Evolutionary conservation across 1,140 invertebrate genomes (phyloP).

Genomic region (Orchestia grillus): DNA sequence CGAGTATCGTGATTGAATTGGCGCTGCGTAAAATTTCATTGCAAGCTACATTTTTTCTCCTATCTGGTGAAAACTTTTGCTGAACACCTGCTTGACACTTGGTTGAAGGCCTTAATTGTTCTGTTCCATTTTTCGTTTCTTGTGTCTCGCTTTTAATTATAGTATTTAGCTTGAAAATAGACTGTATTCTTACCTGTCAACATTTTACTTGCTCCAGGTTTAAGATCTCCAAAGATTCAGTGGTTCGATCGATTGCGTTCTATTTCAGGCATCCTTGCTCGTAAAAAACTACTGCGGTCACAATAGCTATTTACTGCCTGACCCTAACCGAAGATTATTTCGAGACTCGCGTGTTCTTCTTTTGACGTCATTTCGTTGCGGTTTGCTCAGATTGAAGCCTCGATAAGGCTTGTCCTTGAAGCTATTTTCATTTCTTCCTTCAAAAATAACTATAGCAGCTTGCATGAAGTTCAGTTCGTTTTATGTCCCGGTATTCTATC

Average conservation of each 20-base stretch:
- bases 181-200: not conserved
- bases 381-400: not conserved
- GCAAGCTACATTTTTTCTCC: no score
- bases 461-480: not conserved
- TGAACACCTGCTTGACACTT: no score
- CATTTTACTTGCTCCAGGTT: not conserved
- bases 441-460: not conserved
- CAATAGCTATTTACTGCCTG: not conserved
- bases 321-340: not conserved
- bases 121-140: no score
- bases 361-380: not conserved
- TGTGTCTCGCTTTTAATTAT: no score
- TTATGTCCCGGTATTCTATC: not conserved
- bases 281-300: not conserved
- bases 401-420: not conserved
- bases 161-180: no score
- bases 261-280: not conserved
- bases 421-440: not conserved
- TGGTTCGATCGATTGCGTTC: not conserved
- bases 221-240: not conserved
- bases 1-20: no score
- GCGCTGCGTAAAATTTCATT: no score
- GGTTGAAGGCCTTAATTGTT: no score
- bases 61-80: no score
- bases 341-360: not conserved